These are phyloP conservation scores for Zalophus californianus DNA, from an alignment of 2,797 vertebrate genomes.

Conservation along the genomic window DNA sequence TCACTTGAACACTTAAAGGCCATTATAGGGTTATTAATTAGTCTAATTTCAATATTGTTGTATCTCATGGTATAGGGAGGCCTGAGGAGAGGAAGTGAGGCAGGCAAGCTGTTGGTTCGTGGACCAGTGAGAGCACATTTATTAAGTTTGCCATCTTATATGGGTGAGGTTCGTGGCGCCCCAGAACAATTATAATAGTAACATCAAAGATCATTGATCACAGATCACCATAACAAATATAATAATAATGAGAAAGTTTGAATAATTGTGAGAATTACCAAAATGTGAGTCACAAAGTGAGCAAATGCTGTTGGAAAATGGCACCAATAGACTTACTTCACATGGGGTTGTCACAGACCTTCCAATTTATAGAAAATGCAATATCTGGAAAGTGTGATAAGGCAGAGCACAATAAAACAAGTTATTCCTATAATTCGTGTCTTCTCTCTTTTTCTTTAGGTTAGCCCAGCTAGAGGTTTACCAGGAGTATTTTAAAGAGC, in stretches of 20 bases:
- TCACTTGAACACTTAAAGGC: not conserved
- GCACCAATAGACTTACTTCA: not conserved
- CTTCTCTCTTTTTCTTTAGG: not conserved
- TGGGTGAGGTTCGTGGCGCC: not conserved
- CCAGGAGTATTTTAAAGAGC: not conserved
- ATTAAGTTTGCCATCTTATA: not conserved
- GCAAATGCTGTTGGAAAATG: not conserved
- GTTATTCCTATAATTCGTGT: not conserved
- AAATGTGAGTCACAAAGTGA: not conserved
- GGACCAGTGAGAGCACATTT: not conserved
- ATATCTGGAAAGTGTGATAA: not conserved
- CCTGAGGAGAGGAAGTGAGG: not conserved
- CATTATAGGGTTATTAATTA: not conserved
- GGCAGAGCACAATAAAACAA: not conserved
- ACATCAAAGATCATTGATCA: not conserved
- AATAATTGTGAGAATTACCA: not conserved
- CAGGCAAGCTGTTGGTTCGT: not conserved
- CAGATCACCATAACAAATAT: not conserved
- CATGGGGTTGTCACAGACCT: not conserved
- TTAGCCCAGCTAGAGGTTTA: not conserved
- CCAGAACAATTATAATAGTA: not conserved
- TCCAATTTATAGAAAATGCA: not conserved
- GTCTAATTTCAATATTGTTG: not conserved
- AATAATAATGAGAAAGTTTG: not conserved
- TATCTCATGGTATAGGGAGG: not conserved